Percentiles rank a stretch among this genome's conserved stretches.
Conservation (phyloP, 2,888 invertebrate species). For the Dolichopus griseipennis region DNA sequence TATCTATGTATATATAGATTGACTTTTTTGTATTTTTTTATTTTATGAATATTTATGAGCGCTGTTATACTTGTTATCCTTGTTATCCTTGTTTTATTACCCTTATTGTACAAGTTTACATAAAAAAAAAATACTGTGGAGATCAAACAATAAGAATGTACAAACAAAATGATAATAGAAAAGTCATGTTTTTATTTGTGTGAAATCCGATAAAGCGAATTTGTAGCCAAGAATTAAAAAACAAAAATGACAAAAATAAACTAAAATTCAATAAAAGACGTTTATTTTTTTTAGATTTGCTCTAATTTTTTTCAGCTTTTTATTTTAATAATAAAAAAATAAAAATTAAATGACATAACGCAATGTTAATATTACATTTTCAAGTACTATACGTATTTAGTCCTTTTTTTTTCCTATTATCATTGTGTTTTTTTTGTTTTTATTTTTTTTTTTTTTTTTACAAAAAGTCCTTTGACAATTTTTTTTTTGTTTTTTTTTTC, state of each 20-base stretch:
- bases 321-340: not conserved
- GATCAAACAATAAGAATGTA: too few relatives aligned
- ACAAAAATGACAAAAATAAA: too few relatives aligned
- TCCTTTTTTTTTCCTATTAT: not conserved
- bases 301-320: not conserved
- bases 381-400: not conserved
- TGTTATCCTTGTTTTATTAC: not conserved
- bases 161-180: too few relatives aligned
- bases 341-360: not conserved
- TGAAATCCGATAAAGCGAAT: not conserved
- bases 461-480: not conserved
- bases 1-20: too few relatives aligned
- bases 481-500: too few relatives aligned
- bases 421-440: too few relatives aligned
- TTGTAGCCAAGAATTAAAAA: not conserved
- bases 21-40: too few relatives aligned
- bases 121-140: not conserved
- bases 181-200: too few relatives aligned
- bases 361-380: slow-evolving; percentile 2
- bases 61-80: not conserved
- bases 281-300: too few relatives aligned
- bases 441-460: too few relatives aligned
- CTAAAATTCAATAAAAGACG: too few relatives aligned
- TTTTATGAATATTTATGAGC: not conserved
- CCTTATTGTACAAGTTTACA: not conserved